Conservation (phyloP, 2,888 invertebrate species). For the Eristalinus sepulchralis region DNA sequence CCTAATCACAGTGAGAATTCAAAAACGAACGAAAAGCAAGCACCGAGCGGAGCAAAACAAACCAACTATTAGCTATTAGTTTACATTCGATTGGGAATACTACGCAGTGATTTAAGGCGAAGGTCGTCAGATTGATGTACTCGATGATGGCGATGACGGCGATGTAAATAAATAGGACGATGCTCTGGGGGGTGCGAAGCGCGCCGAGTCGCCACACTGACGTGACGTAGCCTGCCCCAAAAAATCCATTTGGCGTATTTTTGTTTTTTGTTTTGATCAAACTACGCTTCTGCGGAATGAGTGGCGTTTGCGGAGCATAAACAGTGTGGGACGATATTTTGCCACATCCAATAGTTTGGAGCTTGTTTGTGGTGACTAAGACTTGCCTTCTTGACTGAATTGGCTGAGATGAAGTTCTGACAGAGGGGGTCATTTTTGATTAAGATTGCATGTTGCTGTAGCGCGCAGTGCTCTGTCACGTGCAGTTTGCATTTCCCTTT, state of each 20-base stretch:
- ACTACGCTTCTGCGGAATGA: constrained; percentile 15
- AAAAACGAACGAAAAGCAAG: neutral
- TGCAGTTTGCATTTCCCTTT: no score
- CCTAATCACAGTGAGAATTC: constrained; percentile 18
- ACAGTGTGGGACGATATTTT: neutral
- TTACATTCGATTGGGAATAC: constrained; percentile 47
- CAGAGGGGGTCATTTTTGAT: neutral
- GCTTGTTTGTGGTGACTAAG: neutral
- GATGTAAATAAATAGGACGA: constrained; percentile 49
- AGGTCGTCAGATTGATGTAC: constrained; percentile 12
- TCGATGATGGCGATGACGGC: neutral
- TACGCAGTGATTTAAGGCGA: constrained; percentile 44
- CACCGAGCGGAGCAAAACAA: neutral
- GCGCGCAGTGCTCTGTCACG: neutral
- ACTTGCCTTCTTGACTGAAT: neutral
- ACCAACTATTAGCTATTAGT: constrained; percentile 5
- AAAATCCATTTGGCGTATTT: neutral
- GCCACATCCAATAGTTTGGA: neutral
- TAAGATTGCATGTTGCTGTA: neutral
- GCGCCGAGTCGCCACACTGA: neutral
- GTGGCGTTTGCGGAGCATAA: constrained; percentile 12
- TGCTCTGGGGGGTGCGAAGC: constrained; percentile 20
- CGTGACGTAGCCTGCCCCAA: constrained; percentile 12
- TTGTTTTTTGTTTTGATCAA: constrained; percentile 11
- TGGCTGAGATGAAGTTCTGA: neutral